Evolutionary conservation across 2,797 vertebrate genomes (phyloP), one percentile per base, ranked within the genome.

Genomic region (Echiichthys vipera): DNA sequence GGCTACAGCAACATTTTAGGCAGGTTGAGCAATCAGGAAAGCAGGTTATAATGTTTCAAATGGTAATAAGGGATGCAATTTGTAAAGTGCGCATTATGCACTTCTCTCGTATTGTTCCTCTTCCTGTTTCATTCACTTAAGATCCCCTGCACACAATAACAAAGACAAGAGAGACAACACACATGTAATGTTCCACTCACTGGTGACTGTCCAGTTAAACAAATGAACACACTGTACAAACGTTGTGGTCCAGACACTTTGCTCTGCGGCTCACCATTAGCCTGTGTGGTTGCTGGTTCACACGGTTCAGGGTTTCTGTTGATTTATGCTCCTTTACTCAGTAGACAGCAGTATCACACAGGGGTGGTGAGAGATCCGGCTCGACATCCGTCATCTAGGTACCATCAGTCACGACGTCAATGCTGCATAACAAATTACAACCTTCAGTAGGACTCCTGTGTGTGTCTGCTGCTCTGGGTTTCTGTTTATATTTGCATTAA

Each of bases 321-420:
- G 80, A 81, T 86, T 83, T 83, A 84, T 77, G 66, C 30, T 53
- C 24, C 65, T 85, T 77, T 71, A 62, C 67, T 77, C 62, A 50
- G 69, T 0, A 3, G 56, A 62, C 65, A 71, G 46, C 12, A 0
- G 42, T n/a, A 55, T 76, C 39, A 45, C 65, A 71, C 51, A 8
- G 15, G 25, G 43, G 46, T 53, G 66, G 30, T 4, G 5, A 62
- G 39, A 77, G 68, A 86, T 91, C 88, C 81, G 70, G 74, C 65
- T 76, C 12, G 6, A 77, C 74, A 83, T 90, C 75, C 50, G 63
- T 77, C 77, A 79, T 32, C 80, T 56, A 68, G 47, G 39, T 13
- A 24, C 39, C 47, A 68, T 82, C 73, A 53, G 39, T 84, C 70
- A 66, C n/a, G 59, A 20, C 61, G 36, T 78, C 73, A 72, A 8